Percentiles rank a stretch among this genome's conserved stretches.
Conservation (phyloP, 2,113 vertebrate species). For the Erythrolamprus reginae region DNA sequence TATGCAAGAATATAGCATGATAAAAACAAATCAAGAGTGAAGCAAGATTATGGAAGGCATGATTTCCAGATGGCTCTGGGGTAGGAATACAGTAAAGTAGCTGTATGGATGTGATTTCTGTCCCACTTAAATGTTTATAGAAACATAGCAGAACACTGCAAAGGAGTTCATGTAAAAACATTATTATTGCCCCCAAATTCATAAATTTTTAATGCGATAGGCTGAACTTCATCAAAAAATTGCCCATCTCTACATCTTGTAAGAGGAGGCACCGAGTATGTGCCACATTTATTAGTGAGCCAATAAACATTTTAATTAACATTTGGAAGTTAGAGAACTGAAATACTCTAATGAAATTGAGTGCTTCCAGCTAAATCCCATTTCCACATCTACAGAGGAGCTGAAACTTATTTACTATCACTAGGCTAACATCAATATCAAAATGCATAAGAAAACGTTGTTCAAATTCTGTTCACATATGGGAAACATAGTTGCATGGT, state of each 20-base stretch:
- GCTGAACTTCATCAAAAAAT: background rate
- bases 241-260: background rate
- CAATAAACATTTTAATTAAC: background rate
- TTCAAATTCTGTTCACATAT: background rate
- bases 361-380: background rate
- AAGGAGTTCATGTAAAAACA: background rate
- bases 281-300: background rate
- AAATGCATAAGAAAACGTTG: background rate
- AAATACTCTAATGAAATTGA: background rate
- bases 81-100: background rate
- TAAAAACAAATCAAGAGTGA: background rate
- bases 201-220: background rate
- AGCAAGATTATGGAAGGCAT: background rate
- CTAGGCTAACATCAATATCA: background rate
- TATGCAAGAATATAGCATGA: background rate
- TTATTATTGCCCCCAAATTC: background rate
- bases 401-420: background rate
- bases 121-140: background rate
- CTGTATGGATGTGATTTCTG: background rate
- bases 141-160: background rate
- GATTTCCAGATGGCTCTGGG: background rate
- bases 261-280: background rate
- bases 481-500: background rate
- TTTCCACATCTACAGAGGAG: background rate
- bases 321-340: background rate